These are phyloP conservation scores for Calidris pygmaea DNA, from an alignment of 2,113 vertebrate genomes.

Conservation along the genomic window DNA sequence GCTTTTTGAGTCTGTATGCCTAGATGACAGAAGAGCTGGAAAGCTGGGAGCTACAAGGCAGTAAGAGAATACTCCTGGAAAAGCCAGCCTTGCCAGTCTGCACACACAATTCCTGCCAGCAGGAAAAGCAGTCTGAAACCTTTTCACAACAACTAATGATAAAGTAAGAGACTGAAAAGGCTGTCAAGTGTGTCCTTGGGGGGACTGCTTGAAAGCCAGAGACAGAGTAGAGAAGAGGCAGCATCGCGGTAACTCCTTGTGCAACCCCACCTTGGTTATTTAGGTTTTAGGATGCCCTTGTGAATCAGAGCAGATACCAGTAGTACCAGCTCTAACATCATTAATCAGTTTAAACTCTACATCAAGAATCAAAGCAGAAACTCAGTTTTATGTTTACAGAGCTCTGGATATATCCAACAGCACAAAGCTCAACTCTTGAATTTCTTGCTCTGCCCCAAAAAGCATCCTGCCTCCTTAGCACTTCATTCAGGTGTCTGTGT, in stretches of 20 bases:
- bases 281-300: background rate
- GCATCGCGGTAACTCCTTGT: background rate
- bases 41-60: constrained; percentile 2
- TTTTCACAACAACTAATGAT: background rate
- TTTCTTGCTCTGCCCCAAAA: background rate
- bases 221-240: background rate
- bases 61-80: background rate
- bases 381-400: background rate
- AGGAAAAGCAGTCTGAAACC: background rate
- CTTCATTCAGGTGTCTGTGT: background rate
- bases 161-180: background rate
- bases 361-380: background rate
- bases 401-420: background rate
- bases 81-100: background rate
- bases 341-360: background rate
- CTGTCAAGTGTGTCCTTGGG: background rate
- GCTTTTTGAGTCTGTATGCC: background rate
- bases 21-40: background rate
- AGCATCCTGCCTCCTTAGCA: background rate
- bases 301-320: background rate
- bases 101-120: background rate
- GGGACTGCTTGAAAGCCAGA: background rate
- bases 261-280: background rate
- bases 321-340: background rate
- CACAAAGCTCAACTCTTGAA: background rate